phyloP scores from a whole-genome alignment of 30 jellyfish, hydroid and myxozoan genomes.

The Cassiopea xamachana region DNA sequence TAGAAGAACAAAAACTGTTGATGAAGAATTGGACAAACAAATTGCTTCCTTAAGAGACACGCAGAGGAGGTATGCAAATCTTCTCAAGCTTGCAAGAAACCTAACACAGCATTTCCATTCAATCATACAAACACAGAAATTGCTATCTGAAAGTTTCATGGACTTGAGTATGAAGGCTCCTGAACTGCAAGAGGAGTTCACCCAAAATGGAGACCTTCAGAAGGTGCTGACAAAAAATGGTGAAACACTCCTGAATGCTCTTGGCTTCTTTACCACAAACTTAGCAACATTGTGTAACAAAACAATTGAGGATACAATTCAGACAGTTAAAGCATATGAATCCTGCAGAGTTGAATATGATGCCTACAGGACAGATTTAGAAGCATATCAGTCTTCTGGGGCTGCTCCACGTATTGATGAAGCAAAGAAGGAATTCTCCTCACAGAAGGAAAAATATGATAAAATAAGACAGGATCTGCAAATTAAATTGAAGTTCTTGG shows the following conservation, averaged over 20 bases:
- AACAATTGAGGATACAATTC: conserved; percentile 96
- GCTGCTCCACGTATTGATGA: conserved; percentile 91
- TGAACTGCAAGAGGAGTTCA: conserved; percentile 96
- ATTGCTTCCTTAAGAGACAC: conserved; percentile 91
- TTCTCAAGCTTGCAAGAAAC: conserved; percentile 91
- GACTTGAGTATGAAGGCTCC: conserved; percentile 98
- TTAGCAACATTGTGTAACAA: conserved; percentile 93
- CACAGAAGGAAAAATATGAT: conserved; percentile 90
- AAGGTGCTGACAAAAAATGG: conserved; percentile 94
- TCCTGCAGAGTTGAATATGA: conserved; percentile 90
- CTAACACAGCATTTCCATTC: conserved; percentile 78
- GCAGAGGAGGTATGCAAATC: conserved; percentile 85
- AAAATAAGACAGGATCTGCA: conserved; percentile 87
- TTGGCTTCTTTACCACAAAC: conserved; percentile 88
- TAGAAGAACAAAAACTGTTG: conserved; percentile 97
- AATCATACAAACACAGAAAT: conserved; percentile 90
- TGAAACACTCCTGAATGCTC: conserved; percentile 91
- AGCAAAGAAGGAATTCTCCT: conserved; percentile 79
- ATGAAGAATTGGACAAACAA: conserved; percentile 95
- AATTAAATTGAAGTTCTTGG: conserved; percentile 91
- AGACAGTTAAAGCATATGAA: conserved; percentile 91
- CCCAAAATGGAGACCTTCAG: conserved; percentile 97
- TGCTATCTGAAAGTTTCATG: conserved; percentile 80
- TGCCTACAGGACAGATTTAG: conserved; percentile 97
- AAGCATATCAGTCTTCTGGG: conserved; percentile 87